Conservation (phyloP, 2,888 invertebrate genomes). For the Melinaea marsaeus region DNA sequence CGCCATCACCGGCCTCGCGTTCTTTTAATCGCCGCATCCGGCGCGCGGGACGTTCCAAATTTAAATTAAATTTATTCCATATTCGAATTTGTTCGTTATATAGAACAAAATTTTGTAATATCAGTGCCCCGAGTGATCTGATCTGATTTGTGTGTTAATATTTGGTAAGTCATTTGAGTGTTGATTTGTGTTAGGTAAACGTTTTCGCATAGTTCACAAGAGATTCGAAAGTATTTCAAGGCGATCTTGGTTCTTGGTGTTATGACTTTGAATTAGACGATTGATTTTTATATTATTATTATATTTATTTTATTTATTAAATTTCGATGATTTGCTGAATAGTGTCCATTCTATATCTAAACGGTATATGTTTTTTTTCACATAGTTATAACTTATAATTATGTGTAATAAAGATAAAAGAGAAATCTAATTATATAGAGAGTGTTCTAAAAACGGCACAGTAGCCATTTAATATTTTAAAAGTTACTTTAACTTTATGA, state of each 20-base stretch:
- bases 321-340: no score
- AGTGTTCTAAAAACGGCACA: neutral
- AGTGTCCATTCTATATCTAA: no score
- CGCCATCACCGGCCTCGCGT: conserved; percentile 50
- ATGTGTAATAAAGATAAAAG: no score
- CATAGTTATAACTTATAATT: no score
- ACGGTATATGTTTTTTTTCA: no score
- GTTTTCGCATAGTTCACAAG: conserved; percentile 69
- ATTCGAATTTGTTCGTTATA: conserved; percentile 37
- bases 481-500: neutral
- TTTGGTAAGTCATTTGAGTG: conserved; percentile 53
- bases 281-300: conserved; percentile 23
- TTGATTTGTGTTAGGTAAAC: conserved; percentile 60
- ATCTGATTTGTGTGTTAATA: conserved; percentile 34
- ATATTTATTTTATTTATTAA: neutral
- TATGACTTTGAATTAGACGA: conserved; percentile 44
- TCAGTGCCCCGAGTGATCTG: conserved; percentile 40
- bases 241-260: conserved; percentile 63
- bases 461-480: neutral
- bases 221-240: conserved; percentile 77
- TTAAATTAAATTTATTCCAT: conserved; percentile 36
- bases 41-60: conserved; percentile 38
- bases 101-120: conserved; percentile 38
- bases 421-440: neutral
- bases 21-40: conserved; percentile 29